Evolutionary conservation across 2,113 vertebrate genomes (phyloP), one percentile per base, ranked within the genome.

Genomic region (Semicossyphus pulcher): DNA sequence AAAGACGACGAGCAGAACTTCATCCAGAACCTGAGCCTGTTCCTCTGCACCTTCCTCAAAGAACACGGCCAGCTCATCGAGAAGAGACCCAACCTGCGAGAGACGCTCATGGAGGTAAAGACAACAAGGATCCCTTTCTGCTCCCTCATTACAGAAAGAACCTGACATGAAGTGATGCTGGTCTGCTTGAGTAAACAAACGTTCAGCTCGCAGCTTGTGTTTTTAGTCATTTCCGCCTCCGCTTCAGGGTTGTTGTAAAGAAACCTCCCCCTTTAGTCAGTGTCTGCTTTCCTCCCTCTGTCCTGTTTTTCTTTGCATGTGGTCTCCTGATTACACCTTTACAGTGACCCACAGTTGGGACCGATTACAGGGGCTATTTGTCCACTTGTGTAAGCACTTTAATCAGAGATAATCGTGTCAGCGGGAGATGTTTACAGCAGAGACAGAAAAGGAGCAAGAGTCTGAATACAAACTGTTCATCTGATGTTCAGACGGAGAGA

Each of bases 1-100:
- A 98, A 98, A 86, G 97, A 98, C 57, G 97, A 98, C 79, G 97
- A 98, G 58, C 97, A 98, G 93, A 98, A 98, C 88, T 98, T 98
- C 82, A 98, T 98, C 90, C 97, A 98, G 91, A 98, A 98, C 88
- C 95, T 98, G 80, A 98, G 97, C 80, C 91, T 98, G 83, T 98
- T 98, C 92, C 96, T 98, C 67, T 98, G 97, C 92, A 98, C 97
- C 1, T 98, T 98, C 90, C 95, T 98, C 41, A 98, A 98, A 83
- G 97, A 98, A 64, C 97, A 98, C 2, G 97, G 96, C 10, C 96
- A 96, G 39, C 95, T 97, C 49, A 94, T 98, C 75, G 97, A 98
- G 86, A 98, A 97, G 84, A 94, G 95, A 36, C 90, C 95, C 52
- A 97, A 96, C 92, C 92, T 98, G 77, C 91, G 97, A 47, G 97